Evolutionary conservation across 92 coral and sea anemone genomes (phyloP).

Genomic region (Heliopora coerulea): DNA sequence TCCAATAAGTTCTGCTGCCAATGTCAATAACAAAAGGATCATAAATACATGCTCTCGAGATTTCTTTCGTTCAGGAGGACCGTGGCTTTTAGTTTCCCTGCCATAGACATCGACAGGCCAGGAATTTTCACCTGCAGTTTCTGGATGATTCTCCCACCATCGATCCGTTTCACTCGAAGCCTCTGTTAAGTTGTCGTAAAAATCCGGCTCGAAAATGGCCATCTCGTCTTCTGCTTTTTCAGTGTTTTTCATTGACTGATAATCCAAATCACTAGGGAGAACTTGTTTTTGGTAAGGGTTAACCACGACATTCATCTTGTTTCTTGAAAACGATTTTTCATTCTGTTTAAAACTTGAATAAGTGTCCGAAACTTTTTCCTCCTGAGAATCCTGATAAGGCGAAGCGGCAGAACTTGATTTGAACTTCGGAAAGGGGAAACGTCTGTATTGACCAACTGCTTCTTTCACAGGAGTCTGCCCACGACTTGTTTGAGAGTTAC

Average conservation of each 20-base stretch:
- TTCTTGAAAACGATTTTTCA: no score
- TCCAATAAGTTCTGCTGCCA: slow-evolving; percentile 78
- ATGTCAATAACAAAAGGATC: slow-evolving; percentile 62
- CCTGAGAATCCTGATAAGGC: no score
- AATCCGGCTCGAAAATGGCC: not conserved
- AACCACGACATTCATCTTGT: no score
- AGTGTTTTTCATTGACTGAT: not conserved
- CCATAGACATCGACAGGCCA: slow-evolving; percentile 89
- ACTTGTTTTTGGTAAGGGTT: no score
- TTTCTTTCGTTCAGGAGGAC: slow-evolving; percentile 63
- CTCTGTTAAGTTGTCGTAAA: not conserved
- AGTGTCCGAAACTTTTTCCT: no score
- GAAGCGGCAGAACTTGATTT: no score
- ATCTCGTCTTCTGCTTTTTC: slow-evolving; percentile 57
- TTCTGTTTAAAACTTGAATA: no score
- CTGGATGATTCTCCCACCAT: slow-evolving; percentile 20
- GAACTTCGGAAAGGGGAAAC: no score
- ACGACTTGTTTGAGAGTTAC: not conserved
- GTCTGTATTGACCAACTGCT: not conserved
- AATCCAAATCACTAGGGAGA: no score
- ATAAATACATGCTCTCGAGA: slow-evolving; percentile 54
- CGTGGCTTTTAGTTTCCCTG: slow-evolving; percentile 50
- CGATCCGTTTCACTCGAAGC: not conserved
- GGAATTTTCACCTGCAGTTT: slow-evolving; percentile 49
- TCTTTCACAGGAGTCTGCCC: not conserved